A percentile compares a stretch with the other conserved stretches of the same genome.
Conservation (phyloP, 2,888 invertebrate genomes). For the Ctena decussata region DNA sequence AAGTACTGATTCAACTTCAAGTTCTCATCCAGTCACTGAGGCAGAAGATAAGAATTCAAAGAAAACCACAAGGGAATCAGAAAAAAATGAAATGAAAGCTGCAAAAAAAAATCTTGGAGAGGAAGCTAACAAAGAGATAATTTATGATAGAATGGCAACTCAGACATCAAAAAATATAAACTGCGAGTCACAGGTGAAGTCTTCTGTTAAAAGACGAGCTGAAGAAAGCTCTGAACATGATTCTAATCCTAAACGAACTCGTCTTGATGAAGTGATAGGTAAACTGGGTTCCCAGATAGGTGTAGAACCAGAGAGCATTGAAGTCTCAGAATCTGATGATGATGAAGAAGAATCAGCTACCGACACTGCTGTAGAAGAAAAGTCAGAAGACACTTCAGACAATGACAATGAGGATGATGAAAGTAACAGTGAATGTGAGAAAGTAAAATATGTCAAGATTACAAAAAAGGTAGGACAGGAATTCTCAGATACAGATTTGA, state of each 20-base stretch:
- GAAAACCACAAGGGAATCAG: neutral
- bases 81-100: neutral
- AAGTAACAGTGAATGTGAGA: neutral
- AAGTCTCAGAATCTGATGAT: constrained; percentile 68
- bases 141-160: neutral
- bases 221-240: constrained; percentile 13
- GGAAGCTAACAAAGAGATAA: neutral
- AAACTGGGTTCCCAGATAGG: constrained; percentile 70
- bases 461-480: constrained; percentile 64
- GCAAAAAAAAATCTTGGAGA: neutral
- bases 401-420: constrained; percentile 8
- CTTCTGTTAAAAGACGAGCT: constrained; percentile 62
- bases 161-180: neutral
- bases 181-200: neutral
- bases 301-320: constrained; percentile 66
- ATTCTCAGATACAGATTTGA: no score
- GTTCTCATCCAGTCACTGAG: neutral
- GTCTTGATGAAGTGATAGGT: constrained; percentile 71
- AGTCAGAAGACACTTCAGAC: constrained; percentile 26
- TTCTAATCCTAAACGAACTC: constrained; percentile 68
- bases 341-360: constrained; percentile 56
- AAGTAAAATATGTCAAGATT: constrained; percentile 46
- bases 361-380: constrained; percentile 66
- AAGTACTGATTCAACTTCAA: neutral
- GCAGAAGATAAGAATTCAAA: neutral